Evolutionary conservation across 2,797 vertebrate genomes (phyloP).

Genomic region (Parambassis ranga): DNA sequence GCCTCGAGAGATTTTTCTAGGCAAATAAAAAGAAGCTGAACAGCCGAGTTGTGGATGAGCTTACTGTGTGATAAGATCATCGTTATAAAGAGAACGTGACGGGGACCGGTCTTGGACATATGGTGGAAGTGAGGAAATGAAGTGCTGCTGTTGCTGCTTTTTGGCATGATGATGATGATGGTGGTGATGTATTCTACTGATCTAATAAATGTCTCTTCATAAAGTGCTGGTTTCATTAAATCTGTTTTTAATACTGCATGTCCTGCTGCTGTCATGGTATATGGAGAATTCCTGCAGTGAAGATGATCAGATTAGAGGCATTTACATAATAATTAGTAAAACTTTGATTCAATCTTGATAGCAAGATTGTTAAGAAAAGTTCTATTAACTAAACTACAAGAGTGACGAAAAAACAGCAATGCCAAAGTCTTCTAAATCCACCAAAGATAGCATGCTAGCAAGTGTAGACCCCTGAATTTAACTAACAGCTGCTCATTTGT

Average conservation of each 20-base stretch:
- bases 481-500: too few relatives aligned
- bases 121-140: slow-evolving; percentile 51
- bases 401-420: too few relatives aligned
- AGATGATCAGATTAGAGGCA: slow-evolving; percentile 35
- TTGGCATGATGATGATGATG: slow-evolving; percentile 60
- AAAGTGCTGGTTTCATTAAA: slow-evolving; percentile 54
- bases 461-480: too few relatives aligned
- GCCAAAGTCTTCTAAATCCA: too few relatives aligned
- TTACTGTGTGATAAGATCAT: slow-evolving; percentile 42
- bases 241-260: slow-evolving; percentile 33
- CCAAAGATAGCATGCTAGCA: too few relatives aligned
- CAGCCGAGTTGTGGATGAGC: slow-evolving; percentile 16
- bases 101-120: slow-evolving; percentile 28
- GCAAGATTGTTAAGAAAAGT: too few relatives aligned
- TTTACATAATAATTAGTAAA: slow-evolving; percentile 18
- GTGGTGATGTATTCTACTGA: slow-evolving; percentile 85
- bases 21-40: slow-evolving; percentile 32
- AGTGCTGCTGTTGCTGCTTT: slow-evolving; percentile 69
- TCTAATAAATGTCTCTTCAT: slow-evolving; percentile 89
- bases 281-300: not conserved
- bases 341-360: not conserved
- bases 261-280: slow-evolving; percentile 6
- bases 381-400: too few relatives aligned
- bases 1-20: slow-evolving; percentile 17
- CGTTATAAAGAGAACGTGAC: slow-evolving; percentile 29